Evolutionary conservation across 2,888 invertebrate species (phyloP).

Genomic region (Keiferia lycopersicella): DNA sequence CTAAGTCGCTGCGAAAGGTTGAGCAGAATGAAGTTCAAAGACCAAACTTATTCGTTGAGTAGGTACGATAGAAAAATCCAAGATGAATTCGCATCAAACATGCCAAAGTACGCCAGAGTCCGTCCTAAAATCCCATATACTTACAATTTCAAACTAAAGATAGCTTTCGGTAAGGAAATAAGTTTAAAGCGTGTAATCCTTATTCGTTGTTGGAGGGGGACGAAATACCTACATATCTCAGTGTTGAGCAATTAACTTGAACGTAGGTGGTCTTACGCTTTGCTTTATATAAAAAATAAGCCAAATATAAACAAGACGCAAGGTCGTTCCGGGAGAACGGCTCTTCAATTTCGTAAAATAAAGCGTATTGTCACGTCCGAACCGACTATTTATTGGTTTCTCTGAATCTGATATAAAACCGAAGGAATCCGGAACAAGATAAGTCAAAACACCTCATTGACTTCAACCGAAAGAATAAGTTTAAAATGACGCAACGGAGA

Average conservation of each 20-base stretch:
- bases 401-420: background rate
- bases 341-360: background rate
- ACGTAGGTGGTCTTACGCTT: background rate
- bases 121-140: too few relatives aligned
- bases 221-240: too few relatives aligned
- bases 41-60: too few relatives aligned
- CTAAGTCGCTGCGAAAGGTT: too few relatives aligned
- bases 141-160: too few relatives aligned
- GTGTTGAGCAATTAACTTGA: background rate
- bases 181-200: too few relatives aligned
- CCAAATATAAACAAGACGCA: background rate
- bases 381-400: background rate
- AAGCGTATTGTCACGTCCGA: conserved; percentile 1
- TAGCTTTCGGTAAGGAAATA: too few relatives aligned
- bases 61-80: too few relatives aligned
- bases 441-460: conserved; percentile 9
- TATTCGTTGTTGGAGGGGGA: too few relatives aligned
- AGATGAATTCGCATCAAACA: too few relatives aligned
- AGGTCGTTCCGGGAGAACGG: conserved; percentile 10
- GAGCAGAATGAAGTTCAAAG: too few relatives aligned
- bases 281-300: background rate
- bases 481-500: conserved; percentile 29
- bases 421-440: conserved; percentile 15
- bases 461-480: conserved; percentile 8
- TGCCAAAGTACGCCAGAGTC: too few relatives aligned